Conservation (phyloP, 1,140 invertebrate species). For the Zaprionus camerounensis region DNA sequence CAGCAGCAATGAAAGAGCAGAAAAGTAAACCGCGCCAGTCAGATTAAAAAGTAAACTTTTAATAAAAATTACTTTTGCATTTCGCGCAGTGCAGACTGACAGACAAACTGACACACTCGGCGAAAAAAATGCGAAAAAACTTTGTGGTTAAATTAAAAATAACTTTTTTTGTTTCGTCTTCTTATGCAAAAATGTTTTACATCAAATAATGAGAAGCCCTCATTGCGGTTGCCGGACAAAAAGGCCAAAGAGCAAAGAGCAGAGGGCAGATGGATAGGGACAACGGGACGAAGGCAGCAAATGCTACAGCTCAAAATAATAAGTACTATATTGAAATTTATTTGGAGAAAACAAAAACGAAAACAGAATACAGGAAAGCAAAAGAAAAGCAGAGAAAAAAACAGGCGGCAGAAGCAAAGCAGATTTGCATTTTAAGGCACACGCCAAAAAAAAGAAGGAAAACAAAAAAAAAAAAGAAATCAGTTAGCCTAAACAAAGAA, state of each 20-base stretch:
- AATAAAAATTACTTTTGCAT: slow-evolving; percentile 80
- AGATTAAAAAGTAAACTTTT: slow-evolving; percentile 80
- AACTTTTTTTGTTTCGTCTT: slow-evolving; percentile 30
- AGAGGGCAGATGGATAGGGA: slow-evolving; percentile 6
- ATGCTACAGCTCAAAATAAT: slow-evolving; percentile 55
- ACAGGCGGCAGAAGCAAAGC: slow-evolving; percentile 23
- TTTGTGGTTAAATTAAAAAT: slow-evolving; percentile 79
- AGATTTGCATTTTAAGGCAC: slow-evolving; percentile 60
- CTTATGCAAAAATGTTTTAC: slow-evolving; percentile 32
- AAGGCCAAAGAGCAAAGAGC: slow-evolving; percentile 7
- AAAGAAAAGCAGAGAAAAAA: slow-evolving; percentile 5
- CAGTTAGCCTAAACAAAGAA: slow-evolving; percentile 66
- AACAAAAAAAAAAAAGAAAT: slow-evolving; percentile 26
- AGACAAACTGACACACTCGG: neutral
- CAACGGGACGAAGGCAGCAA: slow-evolving; percentile 42
- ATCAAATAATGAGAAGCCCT: slow-evolving; percentile 66
- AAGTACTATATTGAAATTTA: slow-evolving; percentile 74
- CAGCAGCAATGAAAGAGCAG: slow-evolving; percentile 24
- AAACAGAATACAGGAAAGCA: slow-evolving; percentile 30
- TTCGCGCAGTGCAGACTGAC: slow-evolving; percentile 40
- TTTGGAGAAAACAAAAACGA: slow-evolving; percentile 55
- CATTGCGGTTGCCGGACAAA: slow-evolving; percentile 38
- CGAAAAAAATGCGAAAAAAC: slow-evolving; percentile 53
- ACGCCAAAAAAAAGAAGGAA: slow-evolving; percentile 20
- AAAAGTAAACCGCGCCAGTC: slow-evolving; percentile 50